Conservation (phyloP, 2,797 vertebrate genomes). For the Phyllotis vaccarum region DNA sequence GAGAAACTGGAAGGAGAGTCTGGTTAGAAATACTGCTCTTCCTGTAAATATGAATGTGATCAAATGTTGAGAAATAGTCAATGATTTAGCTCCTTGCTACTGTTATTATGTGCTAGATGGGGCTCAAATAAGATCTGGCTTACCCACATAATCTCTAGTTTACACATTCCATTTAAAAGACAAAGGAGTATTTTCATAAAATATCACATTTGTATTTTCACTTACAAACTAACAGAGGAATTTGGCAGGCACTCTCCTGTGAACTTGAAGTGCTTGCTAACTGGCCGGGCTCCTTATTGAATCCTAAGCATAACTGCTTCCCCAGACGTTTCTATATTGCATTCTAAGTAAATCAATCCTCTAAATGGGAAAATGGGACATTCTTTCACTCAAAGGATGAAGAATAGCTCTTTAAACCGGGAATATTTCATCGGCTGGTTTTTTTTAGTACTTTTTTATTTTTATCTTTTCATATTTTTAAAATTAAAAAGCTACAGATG, state of each 20-base stretch:
- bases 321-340: constrained; percentile 64
- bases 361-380: constrained; percentile 53
- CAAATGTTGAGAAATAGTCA: background rate
- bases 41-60: background rate
- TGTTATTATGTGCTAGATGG: background rate
- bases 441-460: constrained; percentile 52
- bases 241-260: background rate
- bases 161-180: constrained; percentile 36
- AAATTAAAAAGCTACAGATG: constrained; percentile 52
- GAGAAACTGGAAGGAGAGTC: background rate
- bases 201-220: constrained; percentile 29
- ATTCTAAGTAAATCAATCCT: constrained; percentile 33
- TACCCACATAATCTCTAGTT: constrained; percentile 17
- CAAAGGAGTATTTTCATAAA: background rate
- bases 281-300: constrained; percentile 28
- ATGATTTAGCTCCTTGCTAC: background rate
- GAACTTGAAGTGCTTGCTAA: background rate
- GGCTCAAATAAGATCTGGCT: background rate
- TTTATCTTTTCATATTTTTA: constrained; percentile 57
- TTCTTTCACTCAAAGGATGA: constrained; percentile 51
- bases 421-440: constrained; percentile 39
- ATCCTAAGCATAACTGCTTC: constrained; percentile 68
- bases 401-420: constrained; percentile 50
- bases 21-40: background rate
- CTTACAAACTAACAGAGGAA: constrained; percentile 40